Evolutionary conservation across 2,888 invertebrate genomes (phyloP), one percentile per base, ranked within the genome.

Genomic region (Drosophila melanosoma): DNA sequence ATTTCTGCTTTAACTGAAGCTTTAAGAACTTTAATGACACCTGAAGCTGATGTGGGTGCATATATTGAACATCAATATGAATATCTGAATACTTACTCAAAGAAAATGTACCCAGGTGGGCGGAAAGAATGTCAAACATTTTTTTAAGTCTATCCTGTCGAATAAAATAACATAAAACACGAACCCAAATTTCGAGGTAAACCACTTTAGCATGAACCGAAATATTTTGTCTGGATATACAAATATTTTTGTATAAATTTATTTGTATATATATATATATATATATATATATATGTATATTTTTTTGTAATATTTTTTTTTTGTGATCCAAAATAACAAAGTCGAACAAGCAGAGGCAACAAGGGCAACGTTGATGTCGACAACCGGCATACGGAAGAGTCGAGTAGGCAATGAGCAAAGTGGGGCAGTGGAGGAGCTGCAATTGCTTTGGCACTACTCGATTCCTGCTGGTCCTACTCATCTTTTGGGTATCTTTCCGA

Each of bases 111-210:
- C 65, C 76, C 73, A 73, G 77, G 74, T 61, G 51, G 61, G 67
- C 70, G 88, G 79, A 88, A 90, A 82, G 75, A 87, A 90, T 83
- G 84, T 74, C 71, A 69, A 83, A n/a, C n/a, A n/a, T n/a, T n/a
- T n/a, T 76, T 78, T 82, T 65, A 82, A 78, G 82, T 87, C 82
- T 77, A 75, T 71, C 69, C 69, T 77, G 75, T 74, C 76, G 70
- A 77, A 74, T 74, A 64, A 72, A 83, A 81, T 64, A 79, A 83
- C 72, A 77, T 56, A 79, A 68, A 80, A 82, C 73, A 81, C 57
- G 69, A 62, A 26, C 49, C 49, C 56, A 57, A 76, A 83, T 64
- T 61, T 61, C 70, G 65, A 57, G 67, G 64, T 59, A 62, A 79
- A 61, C 60, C 69, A 74, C 60, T 61, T 59, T 60, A 58, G 63